Conservation (phyloP, 2,888 invertebrate genomes). For the Andrena trimmerana region DNA sequence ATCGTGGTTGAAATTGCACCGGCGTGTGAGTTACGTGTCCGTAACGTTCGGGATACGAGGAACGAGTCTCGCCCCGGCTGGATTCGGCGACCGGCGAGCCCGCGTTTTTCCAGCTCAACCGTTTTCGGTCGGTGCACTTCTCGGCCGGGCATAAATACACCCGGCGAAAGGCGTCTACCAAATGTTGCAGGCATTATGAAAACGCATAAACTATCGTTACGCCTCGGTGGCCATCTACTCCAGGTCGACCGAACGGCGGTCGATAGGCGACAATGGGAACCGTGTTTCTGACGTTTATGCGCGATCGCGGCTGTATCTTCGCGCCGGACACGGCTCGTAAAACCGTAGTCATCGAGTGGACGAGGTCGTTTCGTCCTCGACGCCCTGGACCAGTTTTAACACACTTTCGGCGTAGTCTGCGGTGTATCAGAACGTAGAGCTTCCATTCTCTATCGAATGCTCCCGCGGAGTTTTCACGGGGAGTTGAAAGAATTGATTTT, state of each 20-base stretch:
- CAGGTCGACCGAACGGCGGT: constrained; percentile 34
- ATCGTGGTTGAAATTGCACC: constrained; percentile 36
- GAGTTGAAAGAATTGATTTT: constrained; percentile 4
- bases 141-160: constrained; percentile 58
- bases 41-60: constrained; percentile 12
- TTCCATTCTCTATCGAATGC: not conserved
- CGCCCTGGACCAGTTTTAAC: not conserved
- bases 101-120: constrained; percentile 20
- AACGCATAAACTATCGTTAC: constrained; percentile 63
- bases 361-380: not conserved
- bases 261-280: constrained; percentile 52
- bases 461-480: not conserved
- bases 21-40: constrained; percentile 27
- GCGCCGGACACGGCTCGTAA: constrained; percentile 39
- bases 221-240: constrained; percentile 20
- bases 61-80: constrained; percentile 14
- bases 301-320: constrained; percentile 47
- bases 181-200: constrained; percentile 71
- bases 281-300: constrained; percentile 46
- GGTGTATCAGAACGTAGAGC: not conserved
- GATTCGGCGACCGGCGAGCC: not conserved
- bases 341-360: constrained; percentile 15
- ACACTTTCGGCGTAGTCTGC: too few relatives aligned
- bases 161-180: constrained; percentile 47
- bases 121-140: constrained; percentile 24